phyloP scores from a whole-genome alignment of 1,140 invertebrate species.

The Ladona fulva region DNA sequence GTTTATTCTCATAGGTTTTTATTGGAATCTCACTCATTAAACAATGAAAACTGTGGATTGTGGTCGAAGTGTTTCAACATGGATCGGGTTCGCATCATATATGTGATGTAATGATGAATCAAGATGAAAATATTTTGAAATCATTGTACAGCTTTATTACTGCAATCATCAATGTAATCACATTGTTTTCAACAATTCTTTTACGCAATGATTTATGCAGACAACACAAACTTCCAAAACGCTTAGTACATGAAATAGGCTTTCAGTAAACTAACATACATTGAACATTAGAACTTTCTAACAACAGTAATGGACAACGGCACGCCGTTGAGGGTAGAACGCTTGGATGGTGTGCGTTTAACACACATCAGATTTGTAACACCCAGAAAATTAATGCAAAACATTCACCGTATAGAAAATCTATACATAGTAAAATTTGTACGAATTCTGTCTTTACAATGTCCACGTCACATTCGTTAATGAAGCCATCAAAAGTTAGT shows the following conservation, averaged over 20 bases:
- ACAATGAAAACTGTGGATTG: too few relatives aligned
- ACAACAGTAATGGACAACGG: neutral
- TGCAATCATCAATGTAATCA: conserved; percentile 2
- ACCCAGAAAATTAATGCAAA: neutral
- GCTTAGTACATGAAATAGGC: neutral
- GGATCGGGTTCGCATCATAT: too few relatives aligned
- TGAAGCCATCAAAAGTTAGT: too few relatives aligned
- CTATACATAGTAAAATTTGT: conserved; percentile 1
- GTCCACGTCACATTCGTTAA: neutral
- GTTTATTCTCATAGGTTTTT: too few relatives aligned
- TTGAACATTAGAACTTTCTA: conserved; percentile 2
- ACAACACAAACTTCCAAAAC: neutral
- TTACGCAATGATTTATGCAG: neutral
- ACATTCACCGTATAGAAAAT: conserved; percentile 7
- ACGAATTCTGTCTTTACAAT: neutral
- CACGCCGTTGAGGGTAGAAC: neutral
- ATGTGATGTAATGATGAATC: too few relatives aligned
- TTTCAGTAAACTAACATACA: conserved; percentile 7
- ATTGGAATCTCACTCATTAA: too few relatives aligned
- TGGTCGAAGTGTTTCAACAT: too few relatives aligned
- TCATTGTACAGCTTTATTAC: conserved; percentile 2
- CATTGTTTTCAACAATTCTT: neutral
- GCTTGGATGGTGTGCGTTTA: neutral
- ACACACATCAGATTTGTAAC: neutral
- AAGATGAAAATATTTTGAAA: neutral